Conservation (phyloP, 1,140 invertebrate species). For the Contarinia nasturtii region DNA sequence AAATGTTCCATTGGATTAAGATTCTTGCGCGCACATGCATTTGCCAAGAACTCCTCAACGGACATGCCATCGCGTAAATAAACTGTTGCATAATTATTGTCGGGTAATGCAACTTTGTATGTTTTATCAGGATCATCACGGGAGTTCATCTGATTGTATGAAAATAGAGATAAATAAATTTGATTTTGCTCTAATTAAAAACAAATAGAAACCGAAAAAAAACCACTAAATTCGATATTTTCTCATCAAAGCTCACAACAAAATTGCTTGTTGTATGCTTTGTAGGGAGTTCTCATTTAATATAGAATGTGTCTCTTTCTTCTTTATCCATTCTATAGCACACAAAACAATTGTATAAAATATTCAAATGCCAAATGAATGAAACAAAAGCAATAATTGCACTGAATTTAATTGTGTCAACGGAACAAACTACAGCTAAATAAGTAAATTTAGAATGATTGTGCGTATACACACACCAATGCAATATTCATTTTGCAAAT, state of each 20-base stretch:
- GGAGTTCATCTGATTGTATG: conserved; percentile 59
- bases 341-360: too few species aligned
- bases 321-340: too few species aligned
- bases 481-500: too few species aligned
- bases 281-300: too few species aligned
- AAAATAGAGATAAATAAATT: conserved; percentile 6
- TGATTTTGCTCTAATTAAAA: neutral
- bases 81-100: conserved; percentile 56
- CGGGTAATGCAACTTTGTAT: conserved; percentile 78
- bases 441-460: too few species aligned
- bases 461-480: too few species aligned
- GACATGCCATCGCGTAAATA: conserved; percentile 78
- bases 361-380: too few species aligned
- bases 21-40: conserved; percentile 74
- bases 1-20: conserved; percentile 90
- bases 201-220: neutral
- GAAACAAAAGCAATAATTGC: too few species aligned
- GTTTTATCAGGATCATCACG: conserved; percentile 67
- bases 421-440: too few species aligned
- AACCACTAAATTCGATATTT: neutral
- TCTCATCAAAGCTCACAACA: neutral
- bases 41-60: conserved; percentile 85
- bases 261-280: too few species aligned
- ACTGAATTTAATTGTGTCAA: too few species aligned
- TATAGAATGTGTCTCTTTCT: too few species aligned